Evolutionary conservation across 2,113 vertebrate species (phyloP).

Genomic region (Amblyornis subalaris): DNA sequence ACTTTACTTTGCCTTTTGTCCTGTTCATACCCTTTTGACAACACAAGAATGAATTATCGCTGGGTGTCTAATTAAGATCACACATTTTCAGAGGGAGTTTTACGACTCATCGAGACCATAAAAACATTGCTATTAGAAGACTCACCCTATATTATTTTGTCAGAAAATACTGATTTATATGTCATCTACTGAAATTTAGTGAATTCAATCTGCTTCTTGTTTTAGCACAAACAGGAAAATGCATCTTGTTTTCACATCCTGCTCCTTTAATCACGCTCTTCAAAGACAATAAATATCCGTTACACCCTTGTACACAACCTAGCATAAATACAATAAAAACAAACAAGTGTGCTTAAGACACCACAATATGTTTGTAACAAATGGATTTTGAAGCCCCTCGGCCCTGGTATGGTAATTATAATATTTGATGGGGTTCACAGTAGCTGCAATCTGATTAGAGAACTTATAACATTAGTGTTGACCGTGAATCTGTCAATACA

Average conservation of each 20-base stretch:
- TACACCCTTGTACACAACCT: not conserved
- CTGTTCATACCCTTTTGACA: not conserved
- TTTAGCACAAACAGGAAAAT: constrained; percentile 35
- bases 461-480: not conserved
- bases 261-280: not conserved
- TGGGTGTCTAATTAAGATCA: constrained; percentile 51
- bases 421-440: not conserved
- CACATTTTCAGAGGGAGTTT: constrained; percentile 38
- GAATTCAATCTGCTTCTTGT: constrained; percentile 11
- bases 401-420: not conserved
- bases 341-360: not conserved
- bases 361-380: not conserved
- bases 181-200: constrained; percentile 10
- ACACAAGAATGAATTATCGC: not conserved
- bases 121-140: constrained; percentile 47
- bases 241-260: constrained; percentile 28
- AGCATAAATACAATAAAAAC: not conserved
- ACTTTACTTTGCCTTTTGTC: not conserved
- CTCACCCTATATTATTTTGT: constrained; percentile 8
- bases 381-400: not conserved
- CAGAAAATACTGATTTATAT: constrained; percentile 53
- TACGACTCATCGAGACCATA: constrained; percentile 9
- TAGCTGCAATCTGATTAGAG: constrained; percentile 10
- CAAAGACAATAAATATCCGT: constrained; percentile 16
- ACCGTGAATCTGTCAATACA: not conserved